phyloP scores from a whole-genome alignment of 2,888 invertebrate genomes.

The Dascillus cervinus region DNA sequence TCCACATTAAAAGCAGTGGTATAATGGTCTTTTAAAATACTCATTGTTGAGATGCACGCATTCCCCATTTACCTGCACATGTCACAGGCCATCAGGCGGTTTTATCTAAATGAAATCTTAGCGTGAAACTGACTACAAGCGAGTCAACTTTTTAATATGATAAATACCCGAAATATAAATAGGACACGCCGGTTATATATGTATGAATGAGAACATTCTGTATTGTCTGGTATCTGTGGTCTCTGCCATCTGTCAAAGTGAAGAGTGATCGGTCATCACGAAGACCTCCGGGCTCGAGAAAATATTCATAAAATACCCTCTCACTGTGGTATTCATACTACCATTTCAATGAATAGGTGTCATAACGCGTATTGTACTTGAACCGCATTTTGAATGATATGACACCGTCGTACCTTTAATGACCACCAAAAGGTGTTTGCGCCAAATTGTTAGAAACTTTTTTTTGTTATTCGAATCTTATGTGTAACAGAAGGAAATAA shows the following conservation, averaged over 20 bases:
- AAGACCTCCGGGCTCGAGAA: constrained; percentile 34
- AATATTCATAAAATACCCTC: no score
- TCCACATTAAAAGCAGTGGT: constrained; percentile 9
- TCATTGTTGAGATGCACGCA: constrained; percentile 34
- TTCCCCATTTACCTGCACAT: constrained; percentile 34
- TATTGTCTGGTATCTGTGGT: constrained; percentile 36
- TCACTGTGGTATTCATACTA: constrained; percentile 1
- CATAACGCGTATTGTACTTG: no score
- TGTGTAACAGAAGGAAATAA: no score
- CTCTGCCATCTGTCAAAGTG: constrained; percentile 41
- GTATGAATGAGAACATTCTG: constrained; percentile 33
- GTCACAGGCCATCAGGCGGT: constrained; percentile 32
- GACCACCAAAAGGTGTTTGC: no score
- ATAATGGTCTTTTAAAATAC: constrained; percentile 30
- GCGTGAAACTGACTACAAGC: constrained; percentile 27
- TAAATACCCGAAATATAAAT: constrained; percentile 36
- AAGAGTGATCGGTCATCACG: constrained; percentile 41
- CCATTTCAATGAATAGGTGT: no score
- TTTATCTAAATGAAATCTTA: constrained; percentile 40
- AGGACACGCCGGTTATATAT: constrained; percentile 27
- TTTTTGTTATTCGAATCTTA: no score
- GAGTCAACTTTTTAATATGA: constrained; percentile 33
- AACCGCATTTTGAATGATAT: no score
- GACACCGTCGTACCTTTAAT: no score
- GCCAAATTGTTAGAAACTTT: no score